Evolutionary conservation across 2,113 vertebrate species (phyloP), one percentile per base, ranked within the genome.

Genomic region (Chaenocephalus aceratus): DNA sequence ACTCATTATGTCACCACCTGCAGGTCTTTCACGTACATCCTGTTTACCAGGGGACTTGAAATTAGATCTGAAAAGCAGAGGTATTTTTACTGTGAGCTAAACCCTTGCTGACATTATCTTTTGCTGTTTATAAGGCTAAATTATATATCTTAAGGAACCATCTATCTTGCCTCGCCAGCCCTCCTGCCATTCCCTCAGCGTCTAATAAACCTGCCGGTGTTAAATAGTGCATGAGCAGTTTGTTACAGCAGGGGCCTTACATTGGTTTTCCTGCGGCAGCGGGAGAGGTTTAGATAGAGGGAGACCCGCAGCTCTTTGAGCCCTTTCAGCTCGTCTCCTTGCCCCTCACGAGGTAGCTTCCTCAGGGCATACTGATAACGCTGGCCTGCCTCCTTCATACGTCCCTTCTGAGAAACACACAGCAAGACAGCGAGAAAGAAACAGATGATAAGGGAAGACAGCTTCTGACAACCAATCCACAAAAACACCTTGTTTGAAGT

Each of bases 371-470:
- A 99, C 91, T 99, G 98, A 79, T 99, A 99, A 69, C 98, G 95
- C 95, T 99, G 98, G 2, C 97, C 96, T 1, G 98, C 97, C 82
- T 99, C 98, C 90, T 98, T 99, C 98, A 99, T 98, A 79, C 97
- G 98, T 36, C 98, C 98, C 91, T 99, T 99, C 98, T 99, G 90
- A 18, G 62, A 85, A 57, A 61, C 34, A 44, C 75, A 80, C 3
- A 60, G 48, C 13, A 90, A 34, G 41, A 52, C 10, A 18, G 51
- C 23, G 18, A 54, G 12, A 18, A 54, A 68, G 9, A 16, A 56
- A 4, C n/a, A 36, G 26, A 14, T 45, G 18, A 23, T 3, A 26
- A 11, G 9, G 13, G 9, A 66, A 64, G 56, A 36, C 23, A 10
- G 21, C 36, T 15, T 66, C 66, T 79, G 45, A 73, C 30, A 44